Evolutionary conservation across 92 coral and sea anemone species (phyloP).

Genomic region (Paramuricea clavata): DNA sequence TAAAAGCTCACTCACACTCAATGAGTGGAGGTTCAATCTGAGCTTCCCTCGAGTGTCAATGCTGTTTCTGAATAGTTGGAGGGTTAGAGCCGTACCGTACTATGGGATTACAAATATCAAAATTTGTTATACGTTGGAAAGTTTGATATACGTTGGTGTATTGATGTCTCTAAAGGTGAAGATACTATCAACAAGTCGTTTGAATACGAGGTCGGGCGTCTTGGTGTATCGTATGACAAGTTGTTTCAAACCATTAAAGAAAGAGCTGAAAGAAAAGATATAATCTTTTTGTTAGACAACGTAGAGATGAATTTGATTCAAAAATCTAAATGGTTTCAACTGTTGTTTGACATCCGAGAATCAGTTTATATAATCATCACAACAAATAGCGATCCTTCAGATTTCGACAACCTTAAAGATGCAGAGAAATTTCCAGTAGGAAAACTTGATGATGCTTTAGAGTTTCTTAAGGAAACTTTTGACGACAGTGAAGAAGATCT

Average conservation of each 20-base stretch:
- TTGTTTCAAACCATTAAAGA: conserved; percentile 18
- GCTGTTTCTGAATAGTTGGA: too few species aligned
- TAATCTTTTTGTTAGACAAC: conserved; percentile 28
- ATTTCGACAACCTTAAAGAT: not conserved
- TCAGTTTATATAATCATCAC: conserved; percentile 7
- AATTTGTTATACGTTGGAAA: too few species aligned
- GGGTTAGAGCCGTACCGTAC: too few species aligned
- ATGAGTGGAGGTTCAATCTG: too few species aligned
- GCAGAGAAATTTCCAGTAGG: not conserved
- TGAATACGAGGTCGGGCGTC: not conserved
- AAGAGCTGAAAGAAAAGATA: conserved; percentile 1
- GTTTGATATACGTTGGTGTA: conserved; percentile 19
- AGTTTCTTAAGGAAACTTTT: not conserved
- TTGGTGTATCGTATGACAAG: not conserved
- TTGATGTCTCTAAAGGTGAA: not conserved
- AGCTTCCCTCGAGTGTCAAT: too few species aligned
- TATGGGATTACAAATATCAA: too few species aligned
- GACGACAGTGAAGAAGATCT: conserved; percentile 21
- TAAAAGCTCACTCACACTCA: too few species aligned
- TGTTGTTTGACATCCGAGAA: not conserved
- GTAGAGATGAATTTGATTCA: not conserved
- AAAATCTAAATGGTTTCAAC: not conserved
- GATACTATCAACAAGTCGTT: not conserved
- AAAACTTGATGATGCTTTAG: not conserved
- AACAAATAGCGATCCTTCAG: not conserved